Evolutionary conservation across 2,888 invertebrate species (phyloP).

Genomic region (Heteromyza rotundicornis): DNA sequence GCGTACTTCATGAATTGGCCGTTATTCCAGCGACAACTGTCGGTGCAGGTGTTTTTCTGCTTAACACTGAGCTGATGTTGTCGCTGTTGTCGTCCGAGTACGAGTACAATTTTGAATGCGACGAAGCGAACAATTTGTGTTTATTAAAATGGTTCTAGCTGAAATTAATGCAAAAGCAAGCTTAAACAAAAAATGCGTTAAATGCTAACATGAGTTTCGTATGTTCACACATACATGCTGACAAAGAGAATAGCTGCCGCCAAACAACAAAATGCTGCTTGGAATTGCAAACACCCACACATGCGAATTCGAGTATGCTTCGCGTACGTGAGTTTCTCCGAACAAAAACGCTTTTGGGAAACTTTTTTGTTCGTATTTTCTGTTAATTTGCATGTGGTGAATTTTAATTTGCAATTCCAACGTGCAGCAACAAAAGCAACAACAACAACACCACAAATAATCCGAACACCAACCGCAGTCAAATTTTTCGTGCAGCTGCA

Average conservation of each 20-base stretch:
- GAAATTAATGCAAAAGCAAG: background rate
- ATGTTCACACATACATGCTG: background rate
- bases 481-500: constrained; percentile 2
- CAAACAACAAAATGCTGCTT: background rate
- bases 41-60: constrained; percentile 2
- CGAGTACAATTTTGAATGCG: background rate
- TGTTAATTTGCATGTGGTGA: constrained; percentile 15
- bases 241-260: too few species aligned
- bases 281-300: background rate
- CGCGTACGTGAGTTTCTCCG: background rate
- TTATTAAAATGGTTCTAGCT: background rate
- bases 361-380: background rate
- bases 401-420: constrained; percentile 10
- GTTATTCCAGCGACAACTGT: background rate
- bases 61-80: too few species aligned
- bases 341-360: background rate
- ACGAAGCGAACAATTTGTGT: constrained; percentile 1
- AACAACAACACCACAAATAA: constrained; percentile 1
- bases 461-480: background rate
- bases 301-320: background rate
- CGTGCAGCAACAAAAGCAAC: constrained; percentile 7
- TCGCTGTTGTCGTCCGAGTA: background rate
- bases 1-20: background rate
- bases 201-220: constrained; percentile 2
- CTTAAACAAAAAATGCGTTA: background rate